Evolutionary conservation across 2,113 vertebrate species (phyloP).

Genomic region (Athene noctua): DNA sequence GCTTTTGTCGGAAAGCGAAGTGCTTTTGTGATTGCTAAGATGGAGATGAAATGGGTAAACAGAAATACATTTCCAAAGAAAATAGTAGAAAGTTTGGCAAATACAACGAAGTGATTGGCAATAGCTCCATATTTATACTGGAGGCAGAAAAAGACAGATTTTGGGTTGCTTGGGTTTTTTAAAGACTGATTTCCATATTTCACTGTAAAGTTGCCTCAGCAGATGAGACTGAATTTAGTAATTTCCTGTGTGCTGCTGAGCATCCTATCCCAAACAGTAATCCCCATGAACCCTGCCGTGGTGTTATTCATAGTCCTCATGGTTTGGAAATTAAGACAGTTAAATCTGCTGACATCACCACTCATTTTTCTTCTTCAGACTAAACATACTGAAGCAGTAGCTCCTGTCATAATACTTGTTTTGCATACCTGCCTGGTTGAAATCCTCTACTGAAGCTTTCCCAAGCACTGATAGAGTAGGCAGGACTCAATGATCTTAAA

Average conservation of each 20-base stretch:
- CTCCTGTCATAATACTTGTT: neutral
- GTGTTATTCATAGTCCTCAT: neutral
- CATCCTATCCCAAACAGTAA: neutral
- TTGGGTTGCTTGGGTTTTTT: neutral
- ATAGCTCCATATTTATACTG: neutral
- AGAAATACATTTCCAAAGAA: neutral
- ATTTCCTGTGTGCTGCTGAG: neutral
- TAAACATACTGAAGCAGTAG: neutral
- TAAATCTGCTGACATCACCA: neutral
- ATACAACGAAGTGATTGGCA: neutral
- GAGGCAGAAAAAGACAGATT: neutral
- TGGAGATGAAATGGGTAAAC: neutral
- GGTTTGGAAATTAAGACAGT: neutral
- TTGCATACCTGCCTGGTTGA: neutral
- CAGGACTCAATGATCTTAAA: neutral
- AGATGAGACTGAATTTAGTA: neutral
- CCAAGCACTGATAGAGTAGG: neutral
- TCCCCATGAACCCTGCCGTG: rapidly evolving
- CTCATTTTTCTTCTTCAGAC: neutral
- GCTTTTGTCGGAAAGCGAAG: neutral
- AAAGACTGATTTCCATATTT: neutral
- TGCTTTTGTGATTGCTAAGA: neutral
- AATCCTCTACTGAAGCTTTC: neutral
- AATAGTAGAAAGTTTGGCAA: neutral
- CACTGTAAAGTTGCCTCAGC: neutral